Evolutionary conservation across 2,888 invertebrate genomes (phyloP).

Genomic region (Acleris holmiana): DNA sequence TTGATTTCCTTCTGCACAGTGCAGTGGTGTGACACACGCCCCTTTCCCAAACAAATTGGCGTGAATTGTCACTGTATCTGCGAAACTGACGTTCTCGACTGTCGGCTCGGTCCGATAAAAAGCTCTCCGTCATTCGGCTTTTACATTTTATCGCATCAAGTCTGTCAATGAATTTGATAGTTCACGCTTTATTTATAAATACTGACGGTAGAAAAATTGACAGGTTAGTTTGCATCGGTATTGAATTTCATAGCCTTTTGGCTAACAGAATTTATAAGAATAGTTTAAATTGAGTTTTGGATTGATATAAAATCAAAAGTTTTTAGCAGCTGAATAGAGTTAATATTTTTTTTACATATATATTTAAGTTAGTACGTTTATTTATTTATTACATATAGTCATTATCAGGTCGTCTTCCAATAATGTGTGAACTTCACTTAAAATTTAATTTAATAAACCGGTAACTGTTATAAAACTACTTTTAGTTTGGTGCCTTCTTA

Average conservation of each 20-base stretch:
- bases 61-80: conserved; percentile 66
- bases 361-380: too few species aligned
- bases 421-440: too few species aligned
- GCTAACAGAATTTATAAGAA: too few species aligned
- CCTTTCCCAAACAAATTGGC: conserved; percentile 52
- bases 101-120: conserved; percentile 57
- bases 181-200: conserved; percentile 31
- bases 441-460: too few species aligned
- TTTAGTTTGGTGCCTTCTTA: too few species aligned
- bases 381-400: too few species aligned
- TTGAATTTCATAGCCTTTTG: background rate
- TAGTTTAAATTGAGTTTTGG: too few species aligned
- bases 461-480: too few species aligned
- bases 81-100: conserved; percentile 43
- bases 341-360: too few species aligned
- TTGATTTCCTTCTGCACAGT: background rate
- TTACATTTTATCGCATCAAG: conserved; percentile 52
- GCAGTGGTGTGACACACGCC: conserved; percentile 49
- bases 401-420: too few species aligned
- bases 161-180: conserved; percentile 46
- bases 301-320: too few species aligned
- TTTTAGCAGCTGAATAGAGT: too few species aligned
- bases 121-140: conserved; percentile 59
- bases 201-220: conserved; percentile 16
- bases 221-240: conserved; percentile 6